Evolutionary conservation across 2,797 vertebrate genomes (phyloP).

Genomic region (Iguana delicatissima): DNA sequence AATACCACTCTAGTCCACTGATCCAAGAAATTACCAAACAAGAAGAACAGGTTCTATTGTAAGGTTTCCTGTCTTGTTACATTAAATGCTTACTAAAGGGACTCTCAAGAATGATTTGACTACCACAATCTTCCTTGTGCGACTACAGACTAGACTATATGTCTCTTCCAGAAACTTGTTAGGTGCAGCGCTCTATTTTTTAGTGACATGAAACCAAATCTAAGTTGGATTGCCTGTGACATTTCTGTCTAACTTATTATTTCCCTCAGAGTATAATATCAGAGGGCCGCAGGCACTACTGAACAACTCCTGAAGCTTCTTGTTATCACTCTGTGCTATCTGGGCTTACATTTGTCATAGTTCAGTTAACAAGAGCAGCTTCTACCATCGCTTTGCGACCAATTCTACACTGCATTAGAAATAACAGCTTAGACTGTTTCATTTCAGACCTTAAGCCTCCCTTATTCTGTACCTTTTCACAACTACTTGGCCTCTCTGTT

Average conservation of each 20-base stretch:
- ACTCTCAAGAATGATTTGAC: slow-evolving; percentile 19
- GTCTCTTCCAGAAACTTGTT: slow-evolving; percentile 29
- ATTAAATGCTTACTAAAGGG: slow-evolving; percentile 25
- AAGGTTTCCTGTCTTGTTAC: slow-evolving; percentile 24
- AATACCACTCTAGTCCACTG: not conserved
- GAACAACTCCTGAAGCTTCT: slow-evolving; percentile 74
- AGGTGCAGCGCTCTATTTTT: slow-evolving; percentile 13
- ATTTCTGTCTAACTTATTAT: slow-evolving; percentile 69
- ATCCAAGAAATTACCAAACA: slow-evolving; percentile 13
- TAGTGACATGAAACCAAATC: slow-evolving; percentile 58
- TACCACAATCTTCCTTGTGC: not conserved
- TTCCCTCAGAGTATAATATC: slow-evolving; percentile 70
- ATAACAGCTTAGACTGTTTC: slow-evolving; percentile 71
- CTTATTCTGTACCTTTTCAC: slow-evolving; percentile 65
- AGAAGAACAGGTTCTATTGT: not conserved
- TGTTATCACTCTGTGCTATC: slow-evolving; percentile 64
- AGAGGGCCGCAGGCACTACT: slow-evolving; percentile 71
- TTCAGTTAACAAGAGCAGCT: slow-evolving; percentile 77
- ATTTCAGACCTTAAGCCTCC: slow-evolving; percentile 67
- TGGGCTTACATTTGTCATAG: slow-evolving; percentile 72
- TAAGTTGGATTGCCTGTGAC: slow-evolving; percentile 63
- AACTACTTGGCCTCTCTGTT: slow-evolving; percentile 77
- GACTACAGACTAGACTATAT: slow-evolving; percentile 12
- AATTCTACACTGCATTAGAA: slow-evolving; percentile 67
- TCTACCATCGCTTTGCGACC: slow-evolving; percentile 58